Conservation (phyloP, 1,140 invertebrate genomes). For the Antheraea pernyi region DNA sequence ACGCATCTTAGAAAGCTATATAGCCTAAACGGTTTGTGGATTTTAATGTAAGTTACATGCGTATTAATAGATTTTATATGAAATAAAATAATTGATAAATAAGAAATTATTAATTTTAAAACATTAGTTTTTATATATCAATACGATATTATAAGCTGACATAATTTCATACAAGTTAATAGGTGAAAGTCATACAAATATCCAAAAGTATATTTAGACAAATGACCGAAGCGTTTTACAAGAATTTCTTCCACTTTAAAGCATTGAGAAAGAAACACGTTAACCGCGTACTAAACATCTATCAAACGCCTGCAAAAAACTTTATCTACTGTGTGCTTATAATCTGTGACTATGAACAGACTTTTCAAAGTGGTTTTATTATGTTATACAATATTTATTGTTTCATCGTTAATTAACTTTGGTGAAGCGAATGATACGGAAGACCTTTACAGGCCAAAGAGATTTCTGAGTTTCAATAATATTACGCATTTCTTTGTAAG, state of each 20-base stretch:
- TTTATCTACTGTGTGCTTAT: background rate
- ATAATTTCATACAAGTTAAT: background rate
- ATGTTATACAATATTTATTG: constrained; percentile 41
- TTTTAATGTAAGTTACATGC: too few relatives aligned
- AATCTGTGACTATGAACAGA: constrained; percentile 41
- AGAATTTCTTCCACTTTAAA: background rate
- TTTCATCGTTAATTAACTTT: constrained; percentile 39
- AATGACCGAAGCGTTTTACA: background rate
- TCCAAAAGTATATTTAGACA: background rate
- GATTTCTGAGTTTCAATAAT: constrained; percentile 45
- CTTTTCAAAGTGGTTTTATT: constrained; percentile 39
- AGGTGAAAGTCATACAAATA: background rate
- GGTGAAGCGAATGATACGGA: constrained; percentile 38
- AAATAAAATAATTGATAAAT: too few relatives aligned
- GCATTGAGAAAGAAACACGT: background rate
- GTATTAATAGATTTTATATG: too few relatives aligned
- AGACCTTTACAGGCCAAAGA: constrained; percentile 10
- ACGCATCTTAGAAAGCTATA: background rate
- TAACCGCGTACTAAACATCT: background rate
- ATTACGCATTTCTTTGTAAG: constrained; percentile 62
- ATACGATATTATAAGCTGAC: background rate
- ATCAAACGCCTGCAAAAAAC: background rate
- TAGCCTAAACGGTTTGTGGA: too few relatives aligned
- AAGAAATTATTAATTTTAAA: too few relatives aligned
- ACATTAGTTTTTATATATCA: too few relatives aligned